Base-by-base conservation (phyloP, 2,113 vertebrate species). In the Psettodes erumei region DNA sequence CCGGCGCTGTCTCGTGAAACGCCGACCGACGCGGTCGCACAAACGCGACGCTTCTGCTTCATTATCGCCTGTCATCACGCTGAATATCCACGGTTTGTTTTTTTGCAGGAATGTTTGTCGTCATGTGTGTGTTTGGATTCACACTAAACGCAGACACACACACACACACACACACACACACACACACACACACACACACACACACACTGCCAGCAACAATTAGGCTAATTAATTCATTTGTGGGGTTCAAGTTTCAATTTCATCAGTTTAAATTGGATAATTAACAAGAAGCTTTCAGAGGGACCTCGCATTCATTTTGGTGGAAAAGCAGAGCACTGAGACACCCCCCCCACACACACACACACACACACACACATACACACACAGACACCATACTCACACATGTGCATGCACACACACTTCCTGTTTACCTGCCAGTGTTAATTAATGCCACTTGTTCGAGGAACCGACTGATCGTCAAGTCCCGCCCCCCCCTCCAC, bases 241-340 rank as follows among this genome's bases (percentile, higher is more conserved):
- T 79, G 80, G 79, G 85, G 88, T 89, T 91, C 88, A 90, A 88
- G 82, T 92, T 92, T 88, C 87, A 86, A 87, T 91, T 89, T 85
- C 89, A 92, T 91, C 87, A 83, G 74, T 77, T 84, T 85, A 90
- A 90, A 93, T 86, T 87, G 77, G 87, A 92, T 94, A 90, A 93
- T 94, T 92, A 93, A 92, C 89, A 80, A 79, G 79, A 71, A 84
- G 87, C 85, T 81, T 89, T 88, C 81, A 79, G 81, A 65, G 87
- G 81, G 75, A 88, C 69, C 77, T 53, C 43, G 0, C 38, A 27
- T 55, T 82, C 73, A 48, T 85, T 86, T 77, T 59, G 75, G 48
- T 76, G 67, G 53, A 65, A 73, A 8, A 53, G n/a, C n/a, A n/a
- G n/a, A n/a, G n/a, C n/a, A n/a, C n/a, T n/a, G n/a, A n/a, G n/a